These are phyloP conservation scores for Ascaphus truei DNA, from an alignment of 2,113 vertebrate species.

Conservation along the genomic window DNA sequence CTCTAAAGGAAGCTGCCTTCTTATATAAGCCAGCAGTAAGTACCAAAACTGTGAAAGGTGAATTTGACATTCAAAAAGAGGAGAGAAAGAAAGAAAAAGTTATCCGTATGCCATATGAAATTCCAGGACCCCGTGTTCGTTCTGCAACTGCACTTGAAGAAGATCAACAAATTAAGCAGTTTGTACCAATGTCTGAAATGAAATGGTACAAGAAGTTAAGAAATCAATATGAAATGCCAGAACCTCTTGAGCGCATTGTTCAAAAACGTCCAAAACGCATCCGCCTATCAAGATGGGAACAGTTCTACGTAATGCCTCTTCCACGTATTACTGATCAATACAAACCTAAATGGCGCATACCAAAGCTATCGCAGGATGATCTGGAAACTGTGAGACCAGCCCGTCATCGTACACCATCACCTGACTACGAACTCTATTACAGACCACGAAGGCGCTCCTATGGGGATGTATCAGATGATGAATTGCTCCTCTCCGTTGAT, in stretches of 20 bases:
- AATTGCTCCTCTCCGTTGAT: conserved; percentile 86
- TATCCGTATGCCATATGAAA: conserved; percentile 88
- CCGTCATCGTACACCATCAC: conserved; percentile 77
- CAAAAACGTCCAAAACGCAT: conserved; percentile 93
- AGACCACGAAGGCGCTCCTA: conserved; percentile 85
- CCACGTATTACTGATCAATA: conserved; percentile 94
- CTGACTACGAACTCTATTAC: conserved; percentile 79
- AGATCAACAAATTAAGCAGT: conserved; percentile 88
- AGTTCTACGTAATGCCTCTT: conserved; percentile 92
- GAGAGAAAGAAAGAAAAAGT: conserved; percentile 76
- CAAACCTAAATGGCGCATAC: conserved; percentile 86
- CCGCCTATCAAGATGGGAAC: conserved; percentile 94
- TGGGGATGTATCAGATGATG: conserved; percentile 90
- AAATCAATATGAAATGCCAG: conserved; percentile 95
- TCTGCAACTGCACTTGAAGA: conserved; percentile 73
- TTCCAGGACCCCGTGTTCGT: conserved; percentile 77
- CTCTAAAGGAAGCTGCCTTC: conserved; percentile 85
- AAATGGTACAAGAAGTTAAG: conserved; percentile 97
- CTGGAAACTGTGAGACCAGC: conserved; percentile 93
- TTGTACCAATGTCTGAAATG: conserved; percentile 92
- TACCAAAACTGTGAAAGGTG: conserved; percentile 85
- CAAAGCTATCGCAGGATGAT: conserved; percentile 85
- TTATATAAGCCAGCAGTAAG: conserved; percentile 90
- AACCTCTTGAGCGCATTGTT: conserved; percentile 81
- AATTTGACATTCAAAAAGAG: conserved; percentile 83